Conservation (phyloP, 2,797 vertebrate genomes). For the Mycteria americana region DNA sequence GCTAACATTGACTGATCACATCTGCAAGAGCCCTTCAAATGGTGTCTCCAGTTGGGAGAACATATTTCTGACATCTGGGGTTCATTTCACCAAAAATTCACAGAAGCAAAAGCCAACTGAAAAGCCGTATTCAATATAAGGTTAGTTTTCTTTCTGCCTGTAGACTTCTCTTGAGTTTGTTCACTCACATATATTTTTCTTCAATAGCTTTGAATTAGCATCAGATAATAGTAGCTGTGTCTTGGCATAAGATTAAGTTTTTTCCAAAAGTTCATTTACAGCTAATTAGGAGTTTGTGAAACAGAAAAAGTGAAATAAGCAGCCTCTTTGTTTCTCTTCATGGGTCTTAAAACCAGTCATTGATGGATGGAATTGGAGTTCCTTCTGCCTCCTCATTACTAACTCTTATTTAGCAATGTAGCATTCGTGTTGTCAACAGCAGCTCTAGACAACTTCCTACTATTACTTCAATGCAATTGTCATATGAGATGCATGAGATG, state of each 20-base stretch:
- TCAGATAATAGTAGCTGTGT: constrained; percentile 13
- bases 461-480: not conserved
- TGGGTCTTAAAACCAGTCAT: constrained; percentile 35
- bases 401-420: constrained; percentile 15
- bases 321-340: not conserved
- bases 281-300: constrained; percentile 45
- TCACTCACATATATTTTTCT: not conserved
- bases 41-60: not conserved
- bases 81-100: constrained; percentile 24
- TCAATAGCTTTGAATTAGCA: constrained; percentile 38
- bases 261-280: constrained; percentile 42
- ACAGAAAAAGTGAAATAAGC: constrained; percentile 2
- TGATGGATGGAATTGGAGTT: constrained; percentile 46
- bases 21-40: not conserved
- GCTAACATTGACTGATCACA: not conserved
- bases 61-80: not conserved
- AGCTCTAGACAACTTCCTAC: constrained; percentile 11
- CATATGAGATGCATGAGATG: not conserved
- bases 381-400: constrained; percentile 50
- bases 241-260: constrained; percentile 47
- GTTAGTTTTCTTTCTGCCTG: not conserved
- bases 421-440: constrained; percentile 17
- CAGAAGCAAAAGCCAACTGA: not conserved
- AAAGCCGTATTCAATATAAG: not conserved
- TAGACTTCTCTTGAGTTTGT: not conserved